Percentiles rank a stretch among this genome's conserved stretches.
Conservation (phyloP, 2,797 vertebrate species). For the Molossus molossus region DNA sequence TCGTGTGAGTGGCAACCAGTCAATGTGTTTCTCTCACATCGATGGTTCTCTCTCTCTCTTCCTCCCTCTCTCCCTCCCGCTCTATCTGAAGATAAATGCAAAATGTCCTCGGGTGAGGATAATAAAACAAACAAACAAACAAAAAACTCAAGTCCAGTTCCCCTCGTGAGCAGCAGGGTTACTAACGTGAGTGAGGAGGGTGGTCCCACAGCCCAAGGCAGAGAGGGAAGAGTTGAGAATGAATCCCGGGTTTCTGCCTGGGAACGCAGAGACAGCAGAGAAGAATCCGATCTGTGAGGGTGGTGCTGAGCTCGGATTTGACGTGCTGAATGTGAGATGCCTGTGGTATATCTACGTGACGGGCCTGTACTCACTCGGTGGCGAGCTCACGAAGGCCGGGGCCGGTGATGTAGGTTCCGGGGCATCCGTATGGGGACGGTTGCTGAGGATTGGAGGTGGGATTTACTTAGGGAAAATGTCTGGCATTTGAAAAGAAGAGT, state of each 20-base stretch:
- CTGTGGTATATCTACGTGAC: rapidly evolving
- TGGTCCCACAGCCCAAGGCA: neutral
- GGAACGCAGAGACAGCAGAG: neutral
- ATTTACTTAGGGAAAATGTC: neutral
- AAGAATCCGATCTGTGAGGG: neutral
- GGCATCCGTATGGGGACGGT: neutral
- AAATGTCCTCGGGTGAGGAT: no score
- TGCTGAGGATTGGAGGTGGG: neutral
- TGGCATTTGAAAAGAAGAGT: neutral
- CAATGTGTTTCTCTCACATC: no score
- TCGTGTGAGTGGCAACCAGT: no score
- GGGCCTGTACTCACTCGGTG: rapidly evolving
- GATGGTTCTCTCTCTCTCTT: no score
- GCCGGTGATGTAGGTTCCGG: neutral
- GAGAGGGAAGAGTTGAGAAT: no score
- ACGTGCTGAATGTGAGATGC: neutral
- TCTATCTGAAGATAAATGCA: no score
- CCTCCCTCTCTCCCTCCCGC: no score
- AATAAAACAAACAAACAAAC: no score
- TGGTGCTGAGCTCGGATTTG: neutral
- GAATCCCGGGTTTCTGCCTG: neutral
- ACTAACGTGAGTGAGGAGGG: no score
- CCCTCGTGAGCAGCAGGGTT: neutral
- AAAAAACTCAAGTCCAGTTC: no score
- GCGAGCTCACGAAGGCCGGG: neutral